Evolutionary conservation across 2,113 vertebrate genomes (phyloP), one percentile per base, ranked within the genome.

Genomic region (Tachysurus fulvidraco): DNA sequence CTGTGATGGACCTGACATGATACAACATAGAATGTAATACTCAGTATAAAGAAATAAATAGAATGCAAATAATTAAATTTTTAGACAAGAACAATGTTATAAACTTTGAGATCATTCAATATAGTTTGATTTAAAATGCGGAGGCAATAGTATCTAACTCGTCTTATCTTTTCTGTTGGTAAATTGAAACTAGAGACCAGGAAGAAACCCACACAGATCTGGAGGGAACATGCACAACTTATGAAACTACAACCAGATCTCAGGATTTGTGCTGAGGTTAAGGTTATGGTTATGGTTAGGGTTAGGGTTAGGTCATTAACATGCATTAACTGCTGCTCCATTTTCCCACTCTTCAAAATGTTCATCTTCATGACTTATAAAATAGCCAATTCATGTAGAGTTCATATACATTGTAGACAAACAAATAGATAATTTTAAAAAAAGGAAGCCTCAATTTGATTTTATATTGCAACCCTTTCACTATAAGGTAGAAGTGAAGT

Each of bases 401-500:
- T n/a, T n/a, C n/a, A n/a, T n/a, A n/a, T n/a, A n/a, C n/a, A n/a
- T n/a, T n/a, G n/a, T n/a, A 73, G 69, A 2, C 17, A 80, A 57
- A 12, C n/a, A 65, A 14, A 65, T 16, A 0, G 23, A 23, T 30
- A 1, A 7, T 57, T 50, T 14, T 7, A 14, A 78, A 57, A 79
- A 79, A 12, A n/a, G 10, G 13, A 25, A 52, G n/a, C 28, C n/a
- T 57, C 77, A 55, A 5, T 79, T 19, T 55, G 13, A 41, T 41
- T 36, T 80, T 2, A 59, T 21, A 52, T 55, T 10, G 83, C 65
- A 62, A 23, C 25, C 36, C 25, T 60, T 83, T 52, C 5, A 21
- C 30, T 86, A 25, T 30, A 44, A 87, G 76, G 50, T 1, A 86
- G 71, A 6, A 41, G 60, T 30, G 64, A 74, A 44, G 36, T 96